A percentile compares a stretch with the other conserved stretches of the same genome.
These are phyloP conservation scores for Achatina immaculata DNA, from an alignment of 1,140 invertebrate species.

Conservation along the genomic window DNA sequence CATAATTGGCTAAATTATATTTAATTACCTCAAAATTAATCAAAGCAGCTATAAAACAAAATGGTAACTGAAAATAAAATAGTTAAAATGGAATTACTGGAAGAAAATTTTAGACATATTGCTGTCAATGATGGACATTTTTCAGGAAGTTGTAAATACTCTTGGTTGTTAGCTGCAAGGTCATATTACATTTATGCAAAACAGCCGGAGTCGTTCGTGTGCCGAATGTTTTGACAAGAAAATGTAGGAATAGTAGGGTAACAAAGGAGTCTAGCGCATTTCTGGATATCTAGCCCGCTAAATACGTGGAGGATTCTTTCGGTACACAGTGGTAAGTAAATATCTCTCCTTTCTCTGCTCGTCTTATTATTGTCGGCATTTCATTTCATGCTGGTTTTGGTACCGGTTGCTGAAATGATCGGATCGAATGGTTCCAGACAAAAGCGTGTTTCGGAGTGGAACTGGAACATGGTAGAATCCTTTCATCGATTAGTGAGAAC, in stretches of 20 bases:
- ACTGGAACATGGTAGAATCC: background rate
- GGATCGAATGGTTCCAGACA: background rate
- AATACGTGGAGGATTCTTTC: background rate
- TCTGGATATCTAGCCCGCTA: background rate
- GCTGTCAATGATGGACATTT: background rate
- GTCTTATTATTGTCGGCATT: no score
- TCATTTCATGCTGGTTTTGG: no score
- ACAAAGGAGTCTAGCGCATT: background rate
- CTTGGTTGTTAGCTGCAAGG: conserved; percentile 3
- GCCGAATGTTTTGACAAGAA: conserved; percentile 20
- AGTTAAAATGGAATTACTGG: no score
- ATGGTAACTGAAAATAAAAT: no score
- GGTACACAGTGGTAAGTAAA: background rate
- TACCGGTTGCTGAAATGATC: background rate
- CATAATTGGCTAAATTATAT: no score
- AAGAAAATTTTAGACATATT: no score
- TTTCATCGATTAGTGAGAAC: background rate
- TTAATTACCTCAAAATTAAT: no score
- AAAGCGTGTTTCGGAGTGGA: background rate
- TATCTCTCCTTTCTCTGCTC: no score
- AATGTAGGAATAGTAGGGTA: background rate
- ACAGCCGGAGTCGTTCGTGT: background rate
- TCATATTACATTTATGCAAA: conserved; percentile 26
- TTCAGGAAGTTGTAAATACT: background rate
- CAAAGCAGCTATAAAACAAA: no score